Percentiles rank a stretch among this genome's conserved stretches.
These are phyloP conservation scores for Scaptodrosophila lebanonensis DNA, from an alignment of 1,140 invertebrate species.

Conservation along the genomic window DNA sequence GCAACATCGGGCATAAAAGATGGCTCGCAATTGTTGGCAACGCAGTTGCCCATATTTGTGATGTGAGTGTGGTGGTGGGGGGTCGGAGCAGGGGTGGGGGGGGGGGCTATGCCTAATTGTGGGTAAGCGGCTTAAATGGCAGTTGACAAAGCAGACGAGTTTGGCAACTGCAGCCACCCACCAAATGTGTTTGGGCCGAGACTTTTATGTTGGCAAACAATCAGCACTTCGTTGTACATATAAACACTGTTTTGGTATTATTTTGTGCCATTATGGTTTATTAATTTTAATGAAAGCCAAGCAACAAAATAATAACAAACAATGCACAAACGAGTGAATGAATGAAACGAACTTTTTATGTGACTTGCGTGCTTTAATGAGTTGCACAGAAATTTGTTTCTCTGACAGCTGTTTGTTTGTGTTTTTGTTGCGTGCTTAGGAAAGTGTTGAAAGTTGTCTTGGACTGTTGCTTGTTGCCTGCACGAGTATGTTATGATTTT, in stretches of 20 bases:
- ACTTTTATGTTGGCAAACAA: background rate
- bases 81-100: too few species aligned
- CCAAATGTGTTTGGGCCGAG: conserved; percentile 4
- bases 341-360: conserved; percentile 6
- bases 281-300: too few species aligned
- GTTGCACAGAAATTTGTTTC: conserved; percentile 19
- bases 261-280: background rate
- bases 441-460: conserved; percentile 57
- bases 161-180: conserved; percentile 12
- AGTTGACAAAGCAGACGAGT: conserved; percentile 15
- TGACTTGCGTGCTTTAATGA: conserved; percentile 56
- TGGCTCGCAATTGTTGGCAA: conserved; percentile 4
- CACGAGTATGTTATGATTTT: conserved; percentile 12
- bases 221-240: background rate
- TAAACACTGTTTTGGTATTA: conserved; percentile 9
- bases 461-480: conserved; percentile 5
- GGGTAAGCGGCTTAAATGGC: conserved; percentile 31
- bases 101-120: conserved; percentile 39
- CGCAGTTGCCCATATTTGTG: conserved; percentile 14
- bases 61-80: too few species aligned
- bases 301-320: too few species aligned
- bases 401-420: too few species aligned
- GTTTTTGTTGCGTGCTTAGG: conserved; percentile 44
- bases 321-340: too few species aligned
- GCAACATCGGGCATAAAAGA: conserved; percentile 11